Evolutionary conservation across 2,113 vertebrate species (phyloP).

Genomic region (Hyperopisus bebe): DNA sequence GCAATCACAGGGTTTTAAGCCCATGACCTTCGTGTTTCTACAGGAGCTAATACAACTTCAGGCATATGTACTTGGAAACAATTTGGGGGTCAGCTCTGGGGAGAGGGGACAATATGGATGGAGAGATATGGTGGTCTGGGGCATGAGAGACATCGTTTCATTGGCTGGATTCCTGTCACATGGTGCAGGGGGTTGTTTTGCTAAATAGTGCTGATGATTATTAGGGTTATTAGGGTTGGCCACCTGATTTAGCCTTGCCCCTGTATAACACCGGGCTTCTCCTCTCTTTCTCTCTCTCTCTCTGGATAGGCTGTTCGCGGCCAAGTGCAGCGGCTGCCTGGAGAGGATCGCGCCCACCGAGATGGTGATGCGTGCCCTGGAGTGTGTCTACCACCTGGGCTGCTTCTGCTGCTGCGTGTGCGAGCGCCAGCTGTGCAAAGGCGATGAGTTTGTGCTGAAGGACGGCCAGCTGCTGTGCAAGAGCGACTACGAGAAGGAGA

Average conservation of each 20-base stretch:
- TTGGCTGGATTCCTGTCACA: neutral
- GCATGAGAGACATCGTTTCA: neutral
- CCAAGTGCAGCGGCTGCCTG: constrained; percentile 84
- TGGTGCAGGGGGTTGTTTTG: neutral
- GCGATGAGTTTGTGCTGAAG: constrained; percentile 84
- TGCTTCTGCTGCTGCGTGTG: constrained; percentile 93
- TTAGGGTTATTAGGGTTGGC: neutral
- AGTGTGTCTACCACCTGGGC: constrained; percentile 84
- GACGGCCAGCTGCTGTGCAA: constrained; percentile 88
- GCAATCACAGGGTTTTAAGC: neutral
- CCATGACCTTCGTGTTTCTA: neutral
- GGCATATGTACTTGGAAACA: neutral
- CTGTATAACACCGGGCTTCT: neutral
- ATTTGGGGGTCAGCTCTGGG: neutral
- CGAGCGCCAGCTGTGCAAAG: constrained; percentile 79
- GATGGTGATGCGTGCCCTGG: constrained; percentile 84
- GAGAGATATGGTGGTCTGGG: neutral
- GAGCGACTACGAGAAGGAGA: constrained; percentile 82
- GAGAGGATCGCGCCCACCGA: constrained; percentile 80
- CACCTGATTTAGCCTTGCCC: neutral
- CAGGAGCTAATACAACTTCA: neutral
- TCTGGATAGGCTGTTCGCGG: constrained; percentile 72
- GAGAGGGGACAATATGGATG: neutral
- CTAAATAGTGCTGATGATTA: neutral
- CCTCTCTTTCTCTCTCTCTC: neutral